Percentiles rank a stretch among this genome's conserved stretches.
phyloP scores from a whole-genome alignment of 2,113 vertebrate genomes.

The Typhlomys cinereus region DNA sequence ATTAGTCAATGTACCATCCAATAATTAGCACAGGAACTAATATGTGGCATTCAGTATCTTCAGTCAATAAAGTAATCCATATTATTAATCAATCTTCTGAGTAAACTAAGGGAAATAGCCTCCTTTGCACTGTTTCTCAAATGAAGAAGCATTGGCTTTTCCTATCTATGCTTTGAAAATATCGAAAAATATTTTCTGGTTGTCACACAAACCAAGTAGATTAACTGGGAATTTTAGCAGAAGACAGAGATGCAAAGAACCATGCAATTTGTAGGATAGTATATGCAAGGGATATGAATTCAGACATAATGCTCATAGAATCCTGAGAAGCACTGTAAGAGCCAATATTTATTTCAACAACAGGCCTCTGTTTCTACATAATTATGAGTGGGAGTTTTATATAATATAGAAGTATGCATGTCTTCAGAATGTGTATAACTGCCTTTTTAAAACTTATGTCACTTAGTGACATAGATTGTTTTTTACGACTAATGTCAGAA shows the following conservation, averaged over 20 bases:
- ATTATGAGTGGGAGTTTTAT: not conserved
- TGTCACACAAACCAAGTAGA: not conserved
- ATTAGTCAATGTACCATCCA: not conserved
- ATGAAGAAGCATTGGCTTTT: not conserved
- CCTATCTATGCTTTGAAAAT: not conserved
- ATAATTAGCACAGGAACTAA: not conserved
- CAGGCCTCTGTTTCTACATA: not conserved
- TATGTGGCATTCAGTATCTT: not conserved
- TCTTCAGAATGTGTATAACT: not conserved
- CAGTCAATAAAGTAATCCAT: conserved; percentile 1
- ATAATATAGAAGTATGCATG: not conserved
- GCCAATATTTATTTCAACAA: not conserved
- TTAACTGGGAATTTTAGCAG: not conserved
- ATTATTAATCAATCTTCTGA: not conserved
- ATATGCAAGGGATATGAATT: not conserved
- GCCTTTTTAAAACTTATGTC: not conserved
- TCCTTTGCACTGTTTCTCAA: not conserved
- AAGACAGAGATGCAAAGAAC: not conserved
- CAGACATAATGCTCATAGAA: not conserved
- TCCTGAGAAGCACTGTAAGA: not conserved
- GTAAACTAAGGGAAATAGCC: not conserved
- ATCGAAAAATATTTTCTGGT: not conserved
- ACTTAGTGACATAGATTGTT: not conserved
- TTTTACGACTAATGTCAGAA: not conserved
- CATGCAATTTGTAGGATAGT: not conserved